Evolutionary conservation across 2,113 vertebrate genomes (phyloP), one percentile per base, ranked within the genome.

Genomic region (Canis aureus): DNA sequence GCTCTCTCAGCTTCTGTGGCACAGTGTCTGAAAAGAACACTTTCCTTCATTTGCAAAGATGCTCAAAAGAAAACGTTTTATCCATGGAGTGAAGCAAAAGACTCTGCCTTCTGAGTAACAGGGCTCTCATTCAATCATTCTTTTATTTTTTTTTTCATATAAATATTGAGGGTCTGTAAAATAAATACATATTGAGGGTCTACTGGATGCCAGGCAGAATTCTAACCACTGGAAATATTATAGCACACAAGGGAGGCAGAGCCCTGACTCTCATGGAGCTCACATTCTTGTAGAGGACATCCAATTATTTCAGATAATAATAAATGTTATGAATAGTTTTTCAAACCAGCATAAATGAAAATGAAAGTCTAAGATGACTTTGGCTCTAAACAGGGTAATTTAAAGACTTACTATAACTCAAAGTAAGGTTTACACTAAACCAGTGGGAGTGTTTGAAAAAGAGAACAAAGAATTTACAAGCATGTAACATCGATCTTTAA

Each of bases 21-120:
- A 43, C 43, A 43, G 43, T 43, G 43, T 43, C 43, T 74, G 27
- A 60, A 89, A 81, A 92, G 22, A 38, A 84, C 87, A 74, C 9
- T 20, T 90, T 87, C 66, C 27, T 74, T 89, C 53, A 62, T 49
- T 93, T 91, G 80, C n/a, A 85, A 95, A 97, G 76, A 93, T 43
- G 95, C 51, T 86, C 69, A 95, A 84, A 51, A 83, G 55, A 84
- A 92, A 89, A 85, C 51, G 35, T 69, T 93, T 84, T 76, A 64
- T 43, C 22, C 71, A 62, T 0, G 55, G n/a, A 22, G 35, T 84
- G 43, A 83, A 91, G 55, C 55, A 76, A 90, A 84, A 76, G 12
- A 59, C 11, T 84, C 51, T 38, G n/a, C 20, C 62, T 84, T 74
- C 3, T 80, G 89, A 89, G 4, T 80, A 91, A 89, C 22, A 69